A percentile compares a stretch with the other conserved stretches of the same genome.
phyloP scores from a whole-genome alignment of 2,797 vertebrate genomes.

The Acridotheres tristis region DNA sequence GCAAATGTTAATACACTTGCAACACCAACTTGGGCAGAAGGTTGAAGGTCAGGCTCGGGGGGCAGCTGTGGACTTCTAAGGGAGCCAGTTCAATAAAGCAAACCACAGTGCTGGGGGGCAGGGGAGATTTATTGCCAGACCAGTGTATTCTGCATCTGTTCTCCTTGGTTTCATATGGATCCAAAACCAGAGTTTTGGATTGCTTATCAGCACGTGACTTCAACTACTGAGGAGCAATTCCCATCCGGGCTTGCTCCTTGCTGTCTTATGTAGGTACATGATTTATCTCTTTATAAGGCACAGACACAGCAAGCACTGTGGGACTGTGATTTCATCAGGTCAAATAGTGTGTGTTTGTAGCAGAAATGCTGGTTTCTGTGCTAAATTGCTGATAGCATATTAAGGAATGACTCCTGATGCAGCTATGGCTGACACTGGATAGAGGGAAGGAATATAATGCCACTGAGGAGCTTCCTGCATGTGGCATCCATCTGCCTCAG shows the following conservation, averaged over 20 bases:
- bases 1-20: conserved; percentile 42
- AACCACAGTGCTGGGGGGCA: conserved; percentile 28
- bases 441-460: background rate
- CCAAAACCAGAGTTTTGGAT: conserved; percentile 39
- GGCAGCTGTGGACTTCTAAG: conserved; percentile 67
- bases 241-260: background rate
- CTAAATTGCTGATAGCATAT: background rate
- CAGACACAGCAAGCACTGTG: background rate
- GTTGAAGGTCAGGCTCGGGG: conserved; percentile 38
- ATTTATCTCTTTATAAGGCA: background rate
- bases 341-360: background rate
- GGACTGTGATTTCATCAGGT: background rate
- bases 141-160: conserved; percentile 67
- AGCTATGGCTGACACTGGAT: background rate
- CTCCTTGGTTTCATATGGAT: conserved; percentile 54
- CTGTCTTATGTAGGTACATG: background rate
- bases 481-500: background rate
- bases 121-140: conserved; percentile 68
- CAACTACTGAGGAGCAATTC: background rate
- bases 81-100: conserved; percentile 51
- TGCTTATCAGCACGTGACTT: background rate
- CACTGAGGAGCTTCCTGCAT: background rate
- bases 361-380: background rate
- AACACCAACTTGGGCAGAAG: conserved; percentile 7
- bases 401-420: background rate